Evolutionary conservation across 2,888 invertebrate species (phyloP).

Genomic region (Protophormia terraenovae): DNA sequence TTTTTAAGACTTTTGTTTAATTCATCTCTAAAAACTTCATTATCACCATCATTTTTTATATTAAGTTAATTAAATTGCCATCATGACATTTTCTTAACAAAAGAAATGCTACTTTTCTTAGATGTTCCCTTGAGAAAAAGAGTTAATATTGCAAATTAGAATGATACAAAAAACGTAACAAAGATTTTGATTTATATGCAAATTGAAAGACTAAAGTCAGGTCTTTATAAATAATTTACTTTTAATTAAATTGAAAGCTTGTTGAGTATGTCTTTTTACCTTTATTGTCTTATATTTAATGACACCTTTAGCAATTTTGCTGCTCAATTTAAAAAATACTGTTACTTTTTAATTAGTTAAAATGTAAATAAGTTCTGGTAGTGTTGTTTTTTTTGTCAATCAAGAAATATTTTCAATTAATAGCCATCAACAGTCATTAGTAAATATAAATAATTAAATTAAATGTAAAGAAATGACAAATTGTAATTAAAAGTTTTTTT

Average conservation of each 20-base stretch:
- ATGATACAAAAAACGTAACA: no score
- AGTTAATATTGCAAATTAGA: no score
- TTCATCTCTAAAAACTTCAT: conserved; percentile 17
- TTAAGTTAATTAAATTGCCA: conserved; percentile 66
- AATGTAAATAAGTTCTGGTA: conserved; percentile 34
- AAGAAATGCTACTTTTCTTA: conserved; percentile 34
- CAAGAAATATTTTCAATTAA: conserved; percentile 53
- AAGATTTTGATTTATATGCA: conserved; percentile 60
- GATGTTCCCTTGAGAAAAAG: conserved; percentile 22
- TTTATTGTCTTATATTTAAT: conserved; percentile 30
- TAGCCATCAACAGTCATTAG: conserved; percentile 59
- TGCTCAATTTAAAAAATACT: neutral
- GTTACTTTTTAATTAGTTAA: conserved; percentile 41
- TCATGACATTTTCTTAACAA: conserved; percentile 56
- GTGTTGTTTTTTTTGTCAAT: conserved; percentile 45
- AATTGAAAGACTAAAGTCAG: conserved; percentile 45
- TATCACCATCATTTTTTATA: conserved; percentile 60
- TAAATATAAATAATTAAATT: conserved; percentile 55
- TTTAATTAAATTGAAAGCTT: conserved; percentile 63
- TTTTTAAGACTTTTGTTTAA: conserved; percentile 53
- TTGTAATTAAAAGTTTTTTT: neutral
- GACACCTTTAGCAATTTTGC: conserved; percentile 39
- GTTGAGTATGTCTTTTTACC: neutral
- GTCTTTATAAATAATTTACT: conserved; percentile 46
- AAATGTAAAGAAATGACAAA: conserved; percentile 10